Base-by-base conservation (phyloP, 1,140 invertebrate genomes). In the Apis cerana region DNA sequence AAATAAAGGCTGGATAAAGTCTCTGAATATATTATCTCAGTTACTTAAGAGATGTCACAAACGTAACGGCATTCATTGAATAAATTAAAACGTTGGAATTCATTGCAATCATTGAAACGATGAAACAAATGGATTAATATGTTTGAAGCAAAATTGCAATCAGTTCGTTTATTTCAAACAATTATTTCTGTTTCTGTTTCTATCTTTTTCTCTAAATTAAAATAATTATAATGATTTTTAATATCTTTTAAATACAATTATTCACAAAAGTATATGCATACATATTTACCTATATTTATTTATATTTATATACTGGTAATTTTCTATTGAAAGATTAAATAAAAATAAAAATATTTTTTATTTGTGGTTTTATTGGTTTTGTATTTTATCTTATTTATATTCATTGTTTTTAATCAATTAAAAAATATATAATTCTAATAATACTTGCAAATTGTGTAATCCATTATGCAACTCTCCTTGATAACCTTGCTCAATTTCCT, bases 1-100 rank as follows among this genome's bases (percentile, higher is more conserved):
- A 74, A 72, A 80, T 59, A 59, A 67, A 48, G 13, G 17, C 7
- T 2, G 33, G 13, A 68, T 81, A 68, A 59, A 75, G 33, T 75
- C 12, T 67, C 54, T 11, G 62, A 75, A 50, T 81, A 67, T 23
- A 27, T 50, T 65, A 43, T 1, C 27, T n/a, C 15, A 9, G n/a
- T 56, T 64, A 10, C 5, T 43, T 7, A 4, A 1, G 21, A 0
- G 21, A 7, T 23, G 33, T 2, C 27, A 43, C 48, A 8, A 9
- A 11, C 8, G 12, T 52, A 52, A 27, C 17, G 3, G 50, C 21
- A 21, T 59, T 11, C 54, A 69, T 61, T 48, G 52, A 70, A 61
- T 61, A 52, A 70, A 59, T 70, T 50, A 48, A 52, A 8, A 59
- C 19, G 33, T 27, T 8, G 10, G 15, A 69, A 50, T 19, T 33